Conservation (phyloP, 2,888 invertebrate species). For the Hydraecia micacea region DNA sequence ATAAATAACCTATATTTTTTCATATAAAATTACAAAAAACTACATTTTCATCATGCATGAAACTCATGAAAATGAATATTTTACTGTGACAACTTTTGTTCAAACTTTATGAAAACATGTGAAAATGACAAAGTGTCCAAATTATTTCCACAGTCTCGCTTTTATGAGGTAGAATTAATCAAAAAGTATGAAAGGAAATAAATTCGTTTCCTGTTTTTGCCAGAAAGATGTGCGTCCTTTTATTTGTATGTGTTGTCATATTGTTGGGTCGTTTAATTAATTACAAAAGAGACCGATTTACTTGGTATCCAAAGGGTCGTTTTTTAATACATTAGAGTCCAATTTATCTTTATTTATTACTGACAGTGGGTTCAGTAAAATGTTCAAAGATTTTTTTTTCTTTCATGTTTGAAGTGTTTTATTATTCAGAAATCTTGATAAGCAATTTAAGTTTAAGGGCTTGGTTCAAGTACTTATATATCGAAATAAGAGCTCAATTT, state of each 20-base stretch:
- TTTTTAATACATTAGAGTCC: background rate
- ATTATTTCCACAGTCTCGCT: conserved; percentile 27
- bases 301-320: background rate
- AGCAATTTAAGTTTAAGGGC: background rate
- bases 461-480: too few species aligned
- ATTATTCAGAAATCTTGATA: conserved; percentile 3
- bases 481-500: background rate
- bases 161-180: conserved; percentile 32
- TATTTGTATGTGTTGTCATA: background rate
- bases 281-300: background rate
- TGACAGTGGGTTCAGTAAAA: background rate
- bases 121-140: conserved; percentile 30
- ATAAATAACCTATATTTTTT: background rate
- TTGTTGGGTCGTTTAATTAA: background rate
- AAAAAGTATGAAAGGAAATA: conserved; percentile 7
- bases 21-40: background rate
- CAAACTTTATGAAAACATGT: conserved; percentile 35
- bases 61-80: conserved; percentile 22
- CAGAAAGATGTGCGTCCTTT: background rate
- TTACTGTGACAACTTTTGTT: conserved; percentile 13
- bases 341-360: background rate
- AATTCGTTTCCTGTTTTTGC: background rate
- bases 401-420: background rate
- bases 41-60: background rate
- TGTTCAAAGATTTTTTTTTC: background rate